A percentile compares a stretch with the other conserved stretches of the same genome.
These are phyloP conservation scores for Elysia chlorotica DNA, from an alignment of 1,140 invertebrate species.

Conservation along the genomic window DNA sequence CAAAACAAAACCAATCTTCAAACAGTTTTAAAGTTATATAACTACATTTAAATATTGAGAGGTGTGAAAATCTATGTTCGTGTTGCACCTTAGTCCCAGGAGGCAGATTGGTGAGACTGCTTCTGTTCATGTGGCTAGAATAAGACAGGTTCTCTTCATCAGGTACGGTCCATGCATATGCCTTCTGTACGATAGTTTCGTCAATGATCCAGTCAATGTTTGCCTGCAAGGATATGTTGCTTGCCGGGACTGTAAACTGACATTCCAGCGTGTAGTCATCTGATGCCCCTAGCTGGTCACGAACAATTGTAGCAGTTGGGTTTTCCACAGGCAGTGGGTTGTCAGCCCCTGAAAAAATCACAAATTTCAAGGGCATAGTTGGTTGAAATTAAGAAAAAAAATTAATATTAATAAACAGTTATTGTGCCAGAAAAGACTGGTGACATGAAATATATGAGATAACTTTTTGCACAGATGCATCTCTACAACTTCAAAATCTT, in stretches of 20 bases:
- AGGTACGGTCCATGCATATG: background rate
- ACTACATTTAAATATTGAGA: too few relatives aligned
- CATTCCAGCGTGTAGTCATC: conserved; percentile 31
- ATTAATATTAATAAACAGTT: background rate
- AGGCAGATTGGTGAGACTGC: conserved; percentile 22
- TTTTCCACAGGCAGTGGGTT: conserved; percentile 28
- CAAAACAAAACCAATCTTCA: too few relatives aligned
- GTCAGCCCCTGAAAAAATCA: background rate
- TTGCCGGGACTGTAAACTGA: conserved; percentile 22
- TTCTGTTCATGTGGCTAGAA: conserved; percentile 26
- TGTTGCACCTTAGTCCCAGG: conserved; percentile 36
- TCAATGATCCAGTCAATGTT: conserved; percentile 35
- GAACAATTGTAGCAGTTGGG: conserved; percentile 23
- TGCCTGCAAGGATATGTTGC: conserved; percentile 26
- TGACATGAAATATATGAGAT: too few relatives aligned
- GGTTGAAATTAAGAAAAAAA: background rate
- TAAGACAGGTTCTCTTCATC: conserved; percentile 8
- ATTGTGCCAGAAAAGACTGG: too few relatives aligned
- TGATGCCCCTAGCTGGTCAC: conserved; percentile 1
- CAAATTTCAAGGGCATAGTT: background rate
- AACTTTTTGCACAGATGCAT: too few relatives aligned
- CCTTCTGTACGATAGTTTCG: conserved; percentile 20
- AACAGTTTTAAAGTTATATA: too few relatives aligned
- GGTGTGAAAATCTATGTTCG: too few relatives aligned
- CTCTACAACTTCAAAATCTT: too few relatives aligned